These are phyloP conservation scores for Etheostoma cragini DNA, from an alignment of 2,113 vertebrate species.

Conservation along the genomic window DNA sequence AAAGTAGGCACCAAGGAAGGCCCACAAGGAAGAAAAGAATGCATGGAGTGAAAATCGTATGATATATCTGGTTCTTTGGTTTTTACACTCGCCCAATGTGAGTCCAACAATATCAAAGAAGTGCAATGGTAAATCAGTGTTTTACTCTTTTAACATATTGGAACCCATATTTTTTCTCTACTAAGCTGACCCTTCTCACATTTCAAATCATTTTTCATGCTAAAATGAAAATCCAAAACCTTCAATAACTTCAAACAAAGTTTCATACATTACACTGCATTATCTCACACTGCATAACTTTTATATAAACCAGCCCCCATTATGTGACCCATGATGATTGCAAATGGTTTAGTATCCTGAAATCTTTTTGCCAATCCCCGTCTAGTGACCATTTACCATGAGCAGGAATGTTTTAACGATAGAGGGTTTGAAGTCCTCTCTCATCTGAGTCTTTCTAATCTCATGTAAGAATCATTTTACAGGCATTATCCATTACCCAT, in stretches of 20 bases:
- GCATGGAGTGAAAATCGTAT: not conserved
- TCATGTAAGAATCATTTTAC: constrained; percentile 10
- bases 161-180: not conserved
- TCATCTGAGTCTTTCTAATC: too few relatives aligned
- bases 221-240: constrained; percentile 23
- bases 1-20: too few relatives aligned
- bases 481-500: constrained; percentile 6
- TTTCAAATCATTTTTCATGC: not conserved
- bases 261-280: constrained; percentile 29
- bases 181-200: not conserved
- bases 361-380: constrained; percentile 13
- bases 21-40: not conserved
- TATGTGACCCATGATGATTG: constrained; percentile 37
- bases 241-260: not conserved
- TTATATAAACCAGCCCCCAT: constrained; percentile 8
- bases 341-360: constrained; percentile 39
- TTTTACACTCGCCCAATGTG: not conserved
- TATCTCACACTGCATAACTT: constrained; percentile 9
- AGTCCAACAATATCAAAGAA: not conserved
- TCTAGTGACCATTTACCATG: constrained; percentile 42
- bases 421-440: constrained; percentile 14
- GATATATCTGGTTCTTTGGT: not conserved
- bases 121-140: not conserved
- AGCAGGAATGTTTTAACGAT: constrained; percentile 26
- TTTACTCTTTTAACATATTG: not conserved